Base-by-base conservation (phyloP, 2,797 vertebrate genomes). In the Sebastolobus altivelis region DNA sequence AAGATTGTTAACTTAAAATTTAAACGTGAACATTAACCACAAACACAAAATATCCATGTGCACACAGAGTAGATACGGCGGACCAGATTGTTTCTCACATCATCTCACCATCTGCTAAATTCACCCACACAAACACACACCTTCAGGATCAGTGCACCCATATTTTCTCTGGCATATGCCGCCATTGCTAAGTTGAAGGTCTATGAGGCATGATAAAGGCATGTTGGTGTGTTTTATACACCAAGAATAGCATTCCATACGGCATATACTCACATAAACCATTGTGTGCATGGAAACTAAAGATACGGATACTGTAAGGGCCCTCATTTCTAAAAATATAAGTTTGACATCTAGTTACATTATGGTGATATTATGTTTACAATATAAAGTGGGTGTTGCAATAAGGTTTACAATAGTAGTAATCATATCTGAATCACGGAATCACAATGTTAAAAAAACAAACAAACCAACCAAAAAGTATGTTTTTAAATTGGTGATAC, bases 61-160 rank as follows among this genome's bases (percentile, higher is more conserved):
- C 40, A 35, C 11, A 70, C 2, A 38, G 6, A n/a, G 40, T 22
- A 29, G 18, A 54, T 11, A 10, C 22, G 72, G 40, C 37, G 37
- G 69, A 75, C 73, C 72, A 78, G 72, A 84, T 82, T 76, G 71
- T 68, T 87, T 71, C 62, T 80, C 58, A 61, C 63, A 67, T 80
- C 69, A 84, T 72, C 59, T 65, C 59, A 75, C 85, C 88, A 86
- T 87, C 84, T 90, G 87, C 65, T 82, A 20, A 55, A 59, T 35
- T 77, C 67, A 62, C 56, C 70, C 77, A 62, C 72, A 81, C 40
- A 66, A 61, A 75, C 40, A 55, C 61, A 75, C 75, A 79, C 72
- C 80, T 84, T 87, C 83, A 80, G 83, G 62, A 79, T 86, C 74
- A 83, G 43, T 80, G 75, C 83, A 70, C 58, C 72, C 60, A 62